phyloP scores from a whole-genome alignment of 2,888 invertebrate genomes.

The Apotomis betuletana region DNA sequence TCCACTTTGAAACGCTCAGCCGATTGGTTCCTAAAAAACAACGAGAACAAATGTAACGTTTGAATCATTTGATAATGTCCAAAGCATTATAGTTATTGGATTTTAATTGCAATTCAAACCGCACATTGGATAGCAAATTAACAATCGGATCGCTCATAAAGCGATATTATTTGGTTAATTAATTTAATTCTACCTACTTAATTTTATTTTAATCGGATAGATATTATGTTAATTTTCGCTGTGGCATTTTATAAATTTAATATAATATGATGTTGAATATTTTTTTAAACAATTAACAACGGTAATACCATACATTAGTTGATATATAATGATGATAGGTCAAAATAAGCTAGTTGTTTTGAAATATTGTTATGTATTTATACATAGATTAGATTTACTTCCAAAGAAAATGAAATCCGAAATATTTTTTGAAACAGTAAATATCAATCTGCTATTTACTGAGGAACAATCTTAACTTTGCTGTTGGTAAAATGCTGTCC shows the following conservation, averaged over 20 bases:
- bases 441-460: no score
- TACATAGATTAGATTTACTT: no score
- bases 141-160: background rate
- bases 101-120: background rate
- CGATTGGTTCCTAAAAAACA: conserved; percentile 29
- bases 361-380: no score
- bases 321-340: no score
- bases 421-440: no score
- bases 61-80: background rate
- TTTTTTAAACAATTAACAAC: no score
- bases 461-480: no score
- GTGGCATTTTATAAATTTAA: background rate
- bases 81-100: background rate
- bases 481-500: no score
- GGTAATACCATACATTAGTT: no score
- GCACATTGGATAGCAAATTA: background rate
- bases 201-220: background rate
- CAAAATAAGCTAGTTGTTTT: no score
- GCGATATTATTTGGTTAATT: background rate
- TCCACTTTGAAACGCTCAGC: conserved; percentile 33
- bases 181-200: background rate
- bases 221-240: background rate
- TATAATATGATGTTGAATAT: no score
- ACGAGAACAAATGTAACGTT: conserved; percentile 5
- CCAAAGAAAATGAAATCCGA: no score